Base-by-base conservation (phyloP, 2,888 invertebrate genomes). In the Hydrotaea cyrtoneurina region DNA sequence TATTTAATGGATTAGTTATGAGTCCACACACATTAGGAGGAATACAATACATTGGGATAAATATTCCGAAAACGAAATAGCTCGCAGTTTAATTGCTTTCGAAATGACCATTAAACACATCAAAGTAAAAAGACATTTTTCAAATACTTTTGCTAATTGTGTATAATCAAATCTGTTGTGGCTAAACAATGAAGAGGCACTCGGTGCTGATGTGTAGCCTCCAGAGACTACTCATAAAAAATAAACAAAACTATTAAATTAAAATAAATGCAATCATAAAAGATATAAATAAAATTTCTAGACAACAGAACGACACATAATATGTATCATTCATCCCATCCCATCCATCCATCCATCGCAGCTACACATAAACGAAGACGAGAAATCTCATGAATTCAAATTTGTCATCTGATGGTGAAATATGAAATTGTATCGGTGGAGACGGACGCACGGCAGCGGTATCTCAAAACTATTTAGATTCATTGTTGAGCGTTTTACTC, bases 141-240 rank as follows among this genome's bases (percentile, higher is more conserved):
- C 3, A 59, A 78, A 78, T 78, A 71, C 39, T 59, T 71, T 59
- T 26, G 78, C 71, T 71, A 78, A 78, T 78, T 71, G 78, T n/a
- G 71, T 31, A 26, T 46, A 53, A 69, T 46, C 46, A 69, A 69
- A 46, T 43, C 62, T 59, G n/a, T n/a, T n/a, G n/a, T n/a, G n/a
- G n/a, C 26, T 62, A 4, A 62, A 62, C 26, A 59, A 13, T 10
- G 7, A 31, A 31, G 39, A 39, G 11, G 39, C 13, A 21, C 21
- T 21, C 7, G 11, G 50, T n/a, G 11, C 26, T 59, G 19, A 57
- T 8, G 21, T 57, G 55, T 57, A 21, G 21, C 26, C 64, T 64
- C 64, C 31, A 10, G 64, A 36, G 64, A 17, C 31, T 10, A 36
- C 21, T 15, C 31, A 69, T 46, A 21, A 66, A 46, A 59, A 69